phyloP scores from a whole-genome alignment of 2,113 vertebrate genomes.

The Myocastor coypus region DNA sequence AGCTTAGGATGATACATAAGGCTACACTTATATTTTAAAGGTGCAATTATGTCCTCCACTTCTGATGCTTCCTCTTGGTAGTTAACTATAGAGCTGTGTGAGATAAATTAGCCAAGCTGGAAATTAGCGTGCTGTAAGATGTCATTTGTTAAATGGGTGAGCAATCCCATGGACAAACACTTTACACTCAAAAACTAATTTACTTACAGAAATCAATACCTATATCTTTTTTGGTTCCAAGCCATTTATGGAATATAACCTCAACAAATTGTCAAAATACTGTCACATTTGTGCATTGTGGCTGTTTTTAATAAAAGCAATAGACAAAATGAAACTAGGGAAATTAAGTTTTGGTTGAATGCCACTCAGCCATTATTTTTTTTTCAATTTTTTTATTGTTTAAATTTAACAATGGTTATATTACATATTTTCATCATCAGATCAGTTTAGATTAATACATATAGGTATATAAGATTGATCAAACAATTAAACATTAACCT shows the following conservation, averaged over 20 bases:
- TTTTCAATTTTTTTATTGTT: no score
- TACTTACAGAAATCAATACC: constrained; percentile 70
- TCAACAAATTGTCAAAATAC: constrained; percentile 23
- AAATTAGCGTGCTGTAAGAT: constrained; percentile 61
- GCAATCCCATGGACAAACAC: constrained; percentile 61
- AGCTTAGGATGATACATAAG: constrained; percentile 38
- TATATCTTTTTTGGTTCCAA: not conserved
- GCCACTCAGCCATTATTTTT: not conserved
- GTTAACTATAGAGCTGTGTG: not conserved
- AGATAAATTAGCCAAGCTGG: constrained; percentile 59
- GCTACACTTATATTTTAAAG: constrained; percentile 64
- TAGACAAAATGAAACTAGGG: not conserved
- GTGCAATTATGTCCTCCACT: constrained; percentile 51
- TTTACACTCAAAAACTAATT: constrained; percentile 70
- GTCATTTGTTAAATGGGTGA: constrained; percentile 65
- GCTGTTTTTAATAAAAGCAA: constrained; percentile 36
- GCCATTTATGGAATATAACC: constrained; percentile 49
- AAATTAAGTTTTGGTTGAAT: constrained; percentile 16
- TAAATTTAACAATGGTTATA: no score
- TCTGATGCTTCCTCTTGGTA: constrained; percentile 40
- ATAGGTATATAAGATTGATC: no score
- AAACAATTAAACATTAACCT: no score
- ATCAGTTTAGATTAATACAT: no score
- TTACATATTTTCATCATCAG: no score
- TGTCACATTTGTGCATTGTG: not conserved